Base-by-base conservation (phyloP, 1,140 invertebrate species). In the Carcinoscorpius rotundicauda region DNA sequence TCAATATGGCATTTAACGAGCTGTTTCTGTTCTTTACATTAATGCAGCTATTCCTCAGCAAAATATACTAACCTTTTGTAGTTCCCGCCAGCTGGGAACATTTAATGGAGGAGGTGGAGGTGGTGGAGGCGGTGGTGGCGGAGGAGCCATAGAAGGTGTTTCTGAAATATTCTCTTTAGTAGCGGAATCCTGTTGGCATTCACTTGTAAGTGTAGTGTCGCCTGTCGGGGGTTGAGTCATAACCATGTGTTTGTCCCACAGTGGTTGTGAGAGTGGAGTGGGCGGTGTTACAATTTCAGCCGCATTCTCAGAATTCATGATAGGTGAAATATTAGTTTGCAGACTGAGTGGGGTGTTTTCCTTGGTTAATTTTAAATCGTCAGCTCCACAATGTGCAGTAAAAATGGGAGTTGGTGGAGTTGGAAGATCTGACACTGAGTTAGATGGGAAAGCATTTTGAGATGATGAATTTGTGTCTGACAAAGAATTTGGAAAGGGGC, bases 11-110 rank as follows among this genome's bases (percentile, higher is more conserved):
- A 29, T 29, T 29, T 29, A 29, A 29, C 29, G 29, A 29, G 2
- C 29, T 29, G 29, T 29, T 29, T 29, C 29, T 72, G 75, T 78
- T 69, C 83, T 79, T 69, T 78, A 78, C 66, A 82, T 74, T 50
- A 79, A 69, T 69, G 82, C 81, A 72, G 82, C 74, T 68, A 65
- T 58, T 58, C 70, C 70, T 2, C 29, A 29, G 2, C 29, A 29
- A 29, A 29, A 29, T 29, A 29, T 29, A 29, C 29, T 29, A 29
- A 29, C 29, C 29, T 29, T 29, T 29, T 29, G 64, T 8, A 49
- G 63, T 60, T 76, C 76, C 29, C 67, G 70, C 11, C 58, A 57
- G 6, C 50, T 58, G 53, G 69, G 56, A 11, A 3, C 29, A 4
- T 49, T n/a, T 4, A 52, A 11, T 58, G 58, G n/a, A 10, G 10